Percentiles rank a stretch among this genome's conserved stretches.
Evolutionary conservation across 2,113 vertebrate species (phyloP).

Genomic region (Erythrocercus mccallii): DNA sequence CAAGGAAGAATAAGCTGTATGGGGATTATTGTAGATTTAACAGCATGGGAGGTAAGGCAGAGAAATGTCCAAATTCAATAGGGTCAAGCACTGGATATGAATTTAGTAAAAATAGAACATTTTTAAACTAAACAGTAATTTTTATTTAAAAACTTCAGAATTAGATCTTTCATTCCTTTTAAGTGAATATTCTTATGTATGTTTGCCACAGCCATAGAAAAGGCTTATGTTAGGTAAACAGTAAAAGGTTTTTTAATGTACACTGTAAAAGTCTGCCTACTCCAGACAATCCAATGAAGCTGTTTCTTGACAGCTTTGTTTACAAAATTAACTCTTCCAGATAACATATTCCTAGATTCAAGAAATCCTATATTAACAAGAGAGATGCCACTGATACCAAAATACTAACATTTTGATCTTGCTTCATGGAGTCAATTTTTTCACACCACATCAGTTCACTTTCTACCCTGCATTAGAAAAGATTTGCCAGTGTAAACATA

Average conservation of each 20-base stretch:
- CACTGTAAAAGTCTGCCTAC: not conserved
- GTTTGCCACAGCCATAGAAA: not conserved
- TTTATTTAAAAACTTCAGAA: not conserved
- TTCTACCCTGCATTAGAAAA: not conserved
- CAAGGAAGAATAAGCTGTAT: not conserved
- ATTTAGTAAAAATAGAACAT: not conserved
- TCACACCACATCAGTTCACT: not conserved
- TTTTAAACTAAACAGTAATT: not conserved
- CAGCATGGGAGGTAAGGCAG: not conserved
- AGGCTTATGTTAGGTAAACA: not conserved
- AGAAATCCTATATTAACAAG: not conserved
- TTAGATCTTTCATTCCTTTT: not conserved
- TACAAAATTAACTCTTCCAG: not conserved
- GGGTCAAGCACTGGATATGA: not conserved
- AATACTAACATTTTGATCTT: not conserved
- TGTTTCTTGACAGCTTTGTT: not conserved
- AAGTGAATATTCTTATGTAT: not conserved
- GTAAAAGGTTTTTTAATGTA: not conserved
- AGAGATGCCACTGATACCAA: not conserved
- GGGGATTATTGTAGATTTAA: not conserved
- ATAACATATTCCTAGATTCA: not conserved
- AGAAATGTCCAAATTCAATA: not conserved
- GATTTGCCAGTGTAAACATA: fast-evolving
- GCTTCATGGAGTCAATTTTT: not conserved
- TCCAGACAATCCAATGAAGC: not conserved